Evolutionary conservation across 2,113 vertebrate species (phyloP).

Genomic region (Cyprinodon variegatus): DNA sequence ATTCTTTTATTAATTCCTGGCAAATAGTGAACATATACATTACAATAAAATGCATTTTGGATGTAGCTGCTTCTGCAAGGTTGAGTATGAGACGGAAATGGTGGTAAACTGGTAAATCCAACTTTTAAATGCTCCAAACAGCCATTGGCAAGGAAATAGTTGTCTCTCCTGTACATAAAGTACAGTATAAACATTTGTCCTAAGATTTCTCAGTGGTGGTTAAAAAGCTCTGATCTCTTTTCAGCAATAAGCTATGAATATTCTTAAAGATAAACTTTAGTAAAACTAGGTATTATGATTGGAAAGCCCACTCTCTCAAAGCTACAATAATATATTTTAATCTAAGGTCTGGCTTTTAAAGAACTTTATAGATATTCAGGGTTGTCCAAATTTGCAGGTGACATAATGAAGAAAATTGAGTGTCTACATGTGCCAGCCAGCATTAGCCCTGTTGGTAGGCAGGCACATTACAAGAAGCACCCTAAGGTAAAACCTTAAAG

Average conservation of each 20-base stretch:
- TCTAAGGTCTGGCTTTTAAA: not conserved
- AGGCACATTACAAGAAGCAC: conserved; percentile 35
- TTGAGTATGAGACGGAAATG: conserved; percentile 5
- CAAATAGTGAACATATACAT: no score
- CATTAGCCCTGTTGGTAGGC: conserved; percentile 32
- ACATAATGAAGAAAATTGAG: conserved; percentile 63
- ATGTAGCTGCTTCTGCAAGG: conserved; percentile 2
- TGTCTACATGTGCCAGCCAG: conserved; percentile 51
- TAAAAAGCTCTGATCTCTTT: not conserved
- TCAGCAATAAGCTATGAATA: conserved; percentile 18
- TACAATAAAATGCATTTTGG: not conserved
- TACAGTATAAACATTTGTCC: not conserved
- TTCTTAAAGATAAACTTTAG: conserved; percentile 1
- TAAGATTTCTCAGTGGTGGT: not conserved
- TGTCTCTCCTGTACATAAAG: conserved; percentile 6
- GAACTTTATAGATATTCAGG: conserved; percentile 14
- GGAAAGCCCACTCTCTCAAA: not conserved
- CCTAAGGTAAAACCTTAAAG: conserved; percentile 25
- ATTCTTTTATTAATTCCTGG: no score
- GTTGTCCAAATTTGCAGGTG: conserved; percentile 30
- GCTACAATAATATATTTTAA: not conserved
- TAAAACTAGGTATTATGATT: not conserved
- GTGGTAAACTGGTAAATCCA: not conserved
- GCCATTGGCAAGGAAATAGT: conserved; percentile 30
- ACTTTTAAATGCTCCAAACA: conserved; percentile 30